These are phyloP conservation scores for Ectropis grisescens DNA, from an alignment of 1,140 invertebrate genomes.

Conservation along the genomic window DNA sequence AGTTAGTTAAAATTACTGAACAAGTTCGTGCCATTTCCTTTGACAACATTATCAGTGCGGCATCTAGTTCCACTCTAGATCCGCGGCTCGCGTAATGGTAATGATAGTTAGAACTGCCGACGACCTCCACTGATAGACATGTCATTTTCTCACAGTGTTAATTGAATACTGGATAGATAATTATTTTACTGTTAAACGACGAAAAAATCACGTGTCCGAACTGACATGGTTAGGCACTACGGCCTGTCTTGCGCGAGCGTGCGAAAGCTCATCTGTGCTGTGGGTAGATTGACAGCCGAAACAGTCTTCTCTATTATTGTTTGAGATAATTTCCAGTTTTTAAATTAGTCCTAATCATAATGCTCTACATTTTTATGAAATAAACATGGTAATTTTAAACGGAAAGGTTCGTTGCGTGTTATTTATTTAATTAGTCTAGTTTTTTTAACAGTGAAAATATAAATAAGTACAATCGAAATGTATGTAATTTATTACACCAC, in stretches of 20 bases:
- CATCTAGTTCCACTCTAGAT: conserved; percentile 20
- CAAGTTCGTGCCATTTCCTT: too few relatives aligned
- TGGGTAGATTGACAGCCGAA: neutral
- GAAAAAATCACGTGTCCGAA: conserved; percentile 15
- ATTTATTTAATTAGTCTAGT: too few relatives aligned
- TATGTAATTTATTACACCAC: too few relatives aligned
- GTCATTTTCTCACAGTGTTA: conserved; percentile 49
- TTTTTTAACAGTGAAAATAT: too few relatives aligned
- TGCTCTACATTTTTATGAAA: neutral
- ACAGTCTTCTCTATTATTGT: neutral
- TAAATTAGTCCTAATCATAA: neutral
- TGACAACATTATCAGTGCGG: too few relatives aligned
- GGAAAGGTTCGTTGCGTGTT: too few relatives aligned
- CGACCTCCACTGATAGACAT: conserved; percentile 26
- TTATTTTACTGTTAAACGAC: conserved; percentile 26
- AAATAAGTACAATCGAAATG: too few relatives aligned
- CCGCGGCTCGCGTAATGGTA: conserved; percentile 16
- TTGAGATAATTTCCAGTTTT: neutral
- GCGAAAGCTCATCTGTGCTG: conserved; percentile 1
- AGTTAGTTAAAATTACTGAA: too few relatives aligned
- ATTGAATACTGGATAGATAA: conserved; percentile 38
- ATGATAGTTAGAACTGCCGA: conserved; percentile 29
- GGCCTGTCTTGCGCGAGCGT: neutral
- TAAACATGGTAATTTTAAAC: neutral
- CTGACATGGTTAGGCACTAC: conserved; percentile 1